Conservation (phyloP, 2,113 vertebrate genomes). For the Equus przewalskii region DNA sequence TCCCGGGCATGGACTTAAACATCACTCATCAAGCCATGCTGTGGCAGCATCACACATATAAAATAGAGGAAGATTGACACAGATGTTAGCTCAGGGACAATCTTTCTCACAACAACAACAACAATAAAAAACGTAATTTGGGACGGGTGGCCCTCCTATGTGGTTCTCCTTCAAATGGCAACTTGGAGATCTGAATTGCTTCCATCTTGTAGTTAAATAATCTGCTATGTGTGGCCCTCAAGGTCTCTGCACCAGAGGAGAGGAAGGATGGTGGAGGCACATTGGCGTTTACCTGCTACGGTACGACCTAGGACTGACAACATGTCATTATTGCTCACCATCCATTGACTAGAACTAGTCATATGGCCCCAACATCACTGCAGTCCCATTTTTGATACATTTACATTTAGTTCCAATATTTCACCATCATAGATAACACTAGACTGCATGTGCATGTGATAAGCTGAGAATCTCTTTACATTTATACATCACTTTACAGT, state of each 20-base stretch:
- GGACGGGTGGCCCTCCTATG: background rate
- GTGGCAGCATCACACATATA: too few relatives aligned
- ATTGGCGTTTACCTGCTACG: background rate
- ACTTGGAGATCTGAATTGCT: background rate
- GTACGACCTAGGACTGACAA: background rate
- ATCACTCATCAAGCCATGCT: too few relatives aligned
- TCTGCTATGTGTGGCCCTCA: background rate
- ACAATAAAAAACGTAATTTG: background rate
- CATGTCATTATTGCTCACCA: background rate
- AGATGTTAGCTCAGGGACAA: too few relatives aligned
- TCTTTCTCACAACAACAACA: too few relatives aligned
- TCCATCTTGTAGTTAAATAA: background rate
- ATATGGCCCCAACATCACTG: background rate
- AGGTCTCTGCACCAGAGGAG: background rate
- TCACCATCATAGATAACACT: background rate
- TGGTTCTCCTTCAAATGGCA: background rate
- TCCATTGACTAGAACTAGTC: background rate
- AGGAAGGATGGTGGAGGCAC: background rate
- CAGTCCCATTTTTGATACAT: slow-evolving; percentile 2
- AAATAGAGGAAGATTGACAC: too few relatives aligned
- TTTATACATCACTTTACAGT: background rate
- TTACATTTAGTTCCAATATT: slow-evolving; percentile 36
- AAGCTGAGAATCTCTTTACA: background rate
- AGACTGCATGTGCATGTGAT: background rate
- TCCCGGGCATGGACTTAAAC: too few relatives aligned